These are phyloP conservation scores for Epinotia demarniana DNA, from an alignment of 2,888 invertebrate genomes.

Conservation along the genomic window DNA sequence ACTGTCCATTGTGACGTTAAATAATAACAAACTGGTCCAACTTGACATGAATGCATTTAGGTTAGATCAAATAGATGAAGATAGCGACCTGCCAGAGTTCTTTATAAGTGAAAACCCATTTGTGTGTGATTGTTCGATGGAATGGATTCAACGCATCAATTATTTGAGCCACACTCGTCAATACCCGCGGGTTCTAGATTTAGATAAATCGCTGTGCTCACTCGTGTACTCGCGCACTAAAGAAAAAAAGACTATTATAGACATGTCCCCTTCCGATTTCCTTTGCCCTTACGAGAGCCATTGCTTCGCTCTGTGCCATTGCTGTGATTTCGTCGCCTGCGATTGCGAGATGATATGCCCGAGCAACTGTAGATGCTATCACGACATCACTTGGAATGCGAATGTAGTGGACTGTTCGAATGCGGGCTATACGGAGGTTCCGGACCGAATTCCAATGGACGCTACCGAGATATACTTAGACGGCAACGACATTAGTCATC, in stretches of 20 bases:
- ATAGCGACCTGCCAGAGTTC: constrained; percentile 90
- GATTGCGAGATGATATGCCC: constrained; percentile 97
- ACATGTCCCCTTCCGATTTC: constrained; percentile 90
- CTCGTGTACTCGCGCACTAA: constrained; percentile 88
- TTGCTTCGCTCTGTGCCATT: constrained; percentile 94
- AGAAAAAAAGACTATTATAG: constrained; percentile 89
- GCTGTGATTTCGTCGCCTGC: constrained; percentile 95
- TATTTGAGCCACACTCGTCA: constrained; percentile 90
- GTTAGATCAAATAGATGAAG: constrained; percentile 87
- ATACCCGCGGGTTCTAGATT: constrained; percentile 91
- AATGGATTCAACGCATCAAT: constrained; percentile 93
- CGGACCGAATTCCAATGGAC: constrained; percentile 93
- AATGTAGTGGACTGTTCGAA: constrained; percentile 93
- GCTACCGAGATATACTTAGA: constrained; percentile 95
- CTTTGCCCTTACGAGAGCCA: constrained; percentile 92
- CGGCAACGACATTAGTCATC: constrained; percentile 90
- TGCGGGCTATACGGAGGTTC: constrained; percentile 89
- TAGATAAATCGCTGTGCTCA: constrained; percentile 90
- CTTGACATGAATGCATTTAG: constrained; percentile 90
- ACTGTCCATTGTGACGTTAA: constrained; percentile 89
- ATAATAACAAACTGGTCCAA: constrained; percentile 89
- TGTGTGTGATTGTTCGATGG: constrained; percentile 94
- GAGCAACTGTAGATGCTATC: constrained; percentile 92
- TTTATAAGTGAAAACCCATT: constrained; percentile 93
- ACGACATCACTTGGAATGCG: constrained; percentile 93